Percentiles rank a stretch among this genome's conserved stretches.
Evolutionary conservation across 2,113 vertebrate species (phyloP).

Genomic region (Noctilio leporinus): DNA sequence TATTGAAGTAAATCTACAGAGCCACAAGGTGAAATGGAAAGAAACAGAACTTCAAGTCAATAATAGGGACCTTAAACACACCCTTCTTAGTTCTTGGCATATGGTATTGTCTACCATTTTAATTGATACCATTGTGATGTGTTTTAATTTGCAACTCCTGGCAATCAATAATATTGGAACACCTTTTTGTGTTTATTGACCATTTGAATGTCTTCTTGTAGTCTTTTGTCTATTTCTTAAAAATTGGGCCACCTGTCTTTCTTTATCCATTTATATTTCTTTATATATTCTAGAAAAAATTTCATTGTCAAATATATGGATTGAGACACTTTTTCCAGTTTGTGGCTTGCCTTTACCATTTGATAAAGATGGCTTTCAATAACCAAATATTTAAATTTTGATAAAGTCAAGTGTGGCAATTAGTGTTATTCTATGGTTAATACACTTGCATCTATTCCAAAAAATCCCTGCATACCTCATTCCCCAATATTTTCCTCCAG

Average conservation of each 20-base stretch:
- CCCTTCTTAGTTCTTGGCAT: neutral
- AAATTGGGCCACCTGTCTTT: neutral
- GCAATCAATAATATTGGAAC: neutral
- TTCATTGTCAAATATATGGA: neutral
- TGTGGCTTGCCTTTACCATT: neutral
- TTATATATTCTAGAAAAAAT: neutral
- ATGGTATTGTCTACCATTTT: neutral
- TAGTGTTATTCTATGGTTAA: neutral
- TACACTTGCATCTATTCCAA: neutral
- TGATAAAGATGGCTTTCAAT: neutral
- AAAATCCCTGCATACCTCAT: neutral
- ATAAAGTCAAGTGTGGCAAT: neutral
- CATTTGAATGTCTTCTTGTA: neutral
- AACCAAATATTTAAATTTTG: neutral
- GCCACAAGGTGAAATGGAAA: neutral
- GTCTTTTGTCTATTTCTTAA: neutral
- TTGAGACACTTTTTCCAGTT: neutral
- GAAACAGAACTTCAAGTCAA: neutral
- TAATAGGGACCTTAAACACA: neutral
- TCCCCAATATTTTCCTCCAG: neutral
- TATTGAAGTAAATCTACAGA: neutral
- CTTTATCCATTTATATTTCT: neutral
- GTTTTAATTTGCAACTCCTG: neutral
- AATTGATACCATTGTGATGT: neutral
- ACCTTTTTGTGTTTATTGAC: neutral